Conservation (phyloP, 2,888 invertebrate genomes). For the Hypolimnas misippus region DNA sequence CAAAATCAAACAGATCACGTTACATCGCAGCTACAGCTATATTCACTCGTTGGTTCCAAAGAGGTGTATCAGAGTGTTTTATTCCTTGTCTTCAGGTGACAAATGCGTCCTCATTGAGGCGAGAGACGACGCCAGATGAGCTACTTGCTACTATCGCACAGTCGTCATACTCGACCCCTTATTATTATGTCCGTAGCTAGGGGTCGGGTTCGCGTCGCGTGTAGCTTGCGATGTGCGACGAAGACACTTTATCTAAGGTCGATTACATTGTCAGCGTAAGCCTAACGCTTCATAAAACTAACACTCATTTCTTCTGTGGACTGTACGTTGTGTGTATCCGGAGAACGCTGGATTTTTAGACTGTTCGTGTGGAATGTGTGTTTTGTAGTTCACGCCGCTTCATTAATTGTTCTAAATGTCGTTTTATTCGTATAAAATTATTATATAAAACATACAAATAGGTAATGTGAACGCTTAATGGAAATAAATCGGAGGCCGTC, state of each 20-base stretch:
- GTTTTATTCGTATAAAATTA: conserved; percentile 48
- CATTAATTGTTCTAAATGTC: conserved; percentile 62
- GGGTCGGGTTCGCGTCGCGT: conserved; percentile 77
- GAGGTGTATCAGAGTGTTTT: conserved; percentile 83
- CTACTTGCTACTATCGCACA: conserved; percentile 79
- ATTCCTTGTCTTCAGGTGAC: conserved; percentile 90
- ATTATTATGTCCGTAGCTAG: conserved; percentile 71
- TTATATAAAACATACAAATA: conserved; percentile 47
- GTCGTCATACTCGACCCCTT: conserved; percentile 77
- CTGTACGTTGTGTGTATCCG: conserved; percentile 79
- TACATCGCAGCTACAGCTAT: conserved; percentile 83
- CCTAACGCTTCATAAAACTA: conserved; percentile 82
- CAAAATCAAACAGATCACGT: conserved; percentile 76
- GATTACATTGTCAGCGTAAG: conserved; percentile 82
- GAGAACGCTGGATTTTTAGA: conserved; percentile 78
- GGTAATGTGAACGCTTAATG: conserved; percentile 56
- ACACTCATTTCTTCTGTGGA: conserved; percentile 69
- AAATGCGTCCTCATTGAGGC: conserved; percentile 92
- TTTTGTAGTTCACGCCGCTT: conserved; percentile 79
- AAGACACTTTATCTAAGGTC: conserved; percentile 82
- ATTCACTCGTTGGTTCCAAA: conserved; percentile 75
- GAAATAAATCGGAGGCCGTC: conserved; percentile 53
- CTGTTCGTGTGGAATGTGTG: conserved; percentile 80
- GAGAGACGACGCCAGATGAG: conserved; percentile 86
- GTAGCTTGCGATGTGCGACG: conserved; percentile 83